Evolutionary conservation across 2,888 invertebrate genomes (phyloP).

Genomic region (Dryococelus australis): DNA sequence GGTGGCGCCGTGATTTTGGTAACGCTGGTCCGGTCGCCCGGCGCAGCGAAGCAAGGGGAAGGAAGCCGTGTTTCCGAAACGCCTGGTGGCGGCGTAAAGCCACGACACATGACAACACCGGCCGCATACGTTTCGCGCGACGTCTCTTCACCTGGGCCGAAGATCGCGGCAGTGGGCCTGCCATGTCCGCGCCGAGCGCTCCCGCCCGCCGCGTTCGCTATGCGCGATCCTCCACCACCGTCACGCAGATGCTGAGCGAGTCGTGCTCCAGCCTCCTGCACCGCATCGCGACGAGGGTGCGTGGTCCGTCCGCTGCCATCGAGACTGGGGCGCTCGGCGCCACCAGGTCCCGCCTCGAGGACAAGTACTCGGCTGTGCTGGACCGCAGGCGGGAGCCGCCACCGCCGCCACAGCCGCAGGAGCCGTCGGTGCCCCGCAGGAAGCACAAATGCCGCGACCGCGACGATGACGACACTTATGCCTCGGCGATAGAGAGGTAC

Average conservation of each 20-base stretch:
- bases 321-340: conserved; percentile 58
- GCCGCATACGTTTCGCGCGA: conserved; percentile 29
- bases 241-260: conserved; percentile 85
- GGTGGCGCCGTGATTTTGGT: neutral
- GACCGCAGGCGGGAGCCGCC: conserved; percentile 63
- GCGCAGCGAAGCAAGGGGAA: neutral
- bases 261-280: conserved; percentile 87
- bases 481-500: neutral
- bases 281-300: conserved; percentile 74
- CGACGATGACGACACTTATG: neutral
- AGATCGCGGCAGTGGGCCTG: conserved; percentile 43
- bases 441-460: neutral
- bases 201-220: conserved; percentile 49
- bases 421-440: neutral
- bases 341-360: conserved; percentile 75
- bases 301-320: conserved; percentile 68
- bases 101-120: conserved; percentile 40
- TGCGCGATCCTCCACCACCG: conserved; percentile 70
- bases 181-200: conserved; percentile 49
- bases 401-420: neutral
- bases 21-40: neutral
- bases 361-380: conserved; percentile 79
- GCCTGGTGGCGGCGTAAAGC: neutral
- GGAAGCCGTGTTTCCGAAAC: neutral
- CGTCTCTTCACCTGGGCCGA: conserved; percentile 2